Percentiles rank a stretch among this genome's conserved stretches.
Evolutionary conservation across 2,888 invertebrate species (phyloP).

Genomic region (Ochropleura plecta): DNA sequence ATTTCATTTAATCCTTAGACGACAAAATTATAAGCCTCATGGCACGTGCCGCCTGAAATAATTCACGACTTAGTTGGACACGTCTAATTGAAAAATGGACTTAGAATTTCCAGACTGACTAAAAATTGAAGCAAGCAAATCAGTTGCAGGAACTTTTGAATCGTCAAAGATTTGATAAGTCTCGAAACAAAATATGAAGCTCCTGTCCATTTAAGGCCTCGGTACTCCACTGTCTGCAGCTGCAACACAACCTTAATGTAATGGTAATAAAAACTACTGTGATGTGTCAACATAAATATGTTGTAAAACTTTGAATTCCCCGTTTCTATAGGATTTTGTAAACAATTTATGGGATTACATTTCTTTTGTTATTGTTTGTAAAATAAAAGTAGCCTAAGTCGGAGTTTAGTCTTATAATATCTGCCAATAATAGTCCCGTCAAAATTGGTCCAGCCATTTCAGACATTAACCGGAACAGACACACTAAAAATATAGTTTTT

Average conservation of each 20-base stretch:
- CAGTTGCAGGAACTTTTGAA: not conserved
- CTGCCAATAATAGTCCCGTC: too few relatives aligned
- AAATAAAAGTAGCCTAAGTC: too few relatives aligned
- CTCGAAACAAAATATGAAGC: not conserved
- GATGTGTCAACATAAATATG: too few relatives aligned
- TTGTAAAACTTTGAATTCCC: too few relatives aligned
- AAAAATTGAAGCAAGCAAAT: not conserved
- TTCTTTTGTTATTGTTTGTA: too few relatives aligned
- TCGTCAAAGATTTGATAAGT: not conserved
- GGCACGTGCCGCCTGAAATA: not conserved
- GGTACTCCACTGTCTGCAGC: not conserved
- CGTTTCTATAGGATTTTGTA: too few relatives aligned
- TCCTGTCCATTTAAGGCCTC: not conserved
- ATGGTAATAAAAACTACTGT: not conserved
- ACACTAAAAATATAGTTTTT: too few relatives aligned
- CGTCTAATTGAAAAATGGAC: not conserved
- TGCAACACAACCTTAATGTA: not conserved
- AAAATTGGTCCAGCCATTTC: too few relatives aligned
- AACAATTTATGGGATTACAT: too few relatives aligned
- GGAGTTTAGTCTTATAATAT: too few relatives aligned
- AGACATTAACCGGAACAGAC: too few relatives aligned
- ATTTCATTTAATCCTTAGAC: not conserved
- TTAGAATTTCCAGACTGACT: not conserved
- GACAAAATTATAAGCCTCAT: not conserved
- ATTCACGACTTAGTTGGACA: not conserved